A percentile compares a stretch with the other conserved stretches of the same genome.
Conservation (phyloP, 1,140 invertebrate genomes). For the Cephus cinctus region DNA sequence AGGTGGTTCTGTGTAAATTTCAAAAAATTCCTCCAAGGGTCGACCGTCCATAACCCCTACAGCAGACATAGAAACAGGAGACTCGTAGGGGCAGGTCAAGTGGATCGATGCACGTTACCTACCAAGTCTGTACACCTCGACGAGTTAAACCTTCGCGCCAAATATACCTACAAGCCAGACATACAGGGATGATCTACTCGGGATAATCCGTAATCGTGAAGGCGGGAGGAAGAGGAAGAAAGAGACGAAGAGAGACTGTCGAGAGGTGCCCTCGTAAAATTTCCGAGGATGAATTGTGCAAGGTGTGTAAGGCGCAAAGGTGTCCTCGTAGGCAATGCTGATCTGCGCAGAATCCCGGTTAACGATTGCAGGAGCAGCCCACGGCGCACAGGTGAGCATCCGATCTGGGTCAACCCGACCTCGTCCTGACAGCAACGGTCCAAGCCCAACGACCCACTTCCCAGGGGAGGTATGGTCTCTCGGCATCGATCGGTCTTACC, state of each 20-base stretch:
- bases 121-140: conserved; percentile 5
- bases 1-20: no score
- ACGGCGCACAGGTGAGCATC: conserved; percentile 40
- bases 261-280: background rate
- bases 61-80: conserved; percentile 2
- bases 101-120: conserved; percentile 37
- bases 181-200: background rate
- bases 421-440: conserved; percentile 47
- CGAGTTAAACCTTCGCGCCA: no score
- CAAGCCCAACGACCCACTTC: no score
- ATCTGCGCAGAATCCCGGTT: conserved; percentile 54
- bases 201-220: background rate
- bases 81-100: conserved; percentile 26
- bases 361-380: conserved; percentile 49
- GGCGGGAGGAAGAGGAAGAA: conserved; percentile 7
- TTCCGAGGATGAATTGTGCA: conserved; percentile 9
- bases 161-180: no score
- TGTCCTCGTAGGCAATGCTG: conserved; percentile 33
- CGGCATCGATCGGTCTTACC: no score
- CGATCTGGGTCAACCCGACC: conserved; percentile 50
- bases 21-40: background rate
- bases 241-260: conserved; percentile 8
- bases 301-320: conserved; percentile 27
- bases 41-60: conserved; percentile 28
- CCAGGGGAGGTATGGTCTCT: no score